A percentile compares a stretch with the other conserved stretches of the same genome.
Evolutionary conservation across 92 coral and sea anemone genomes (phyloP).

Genomic region (Diadumene lineata): DNA sequence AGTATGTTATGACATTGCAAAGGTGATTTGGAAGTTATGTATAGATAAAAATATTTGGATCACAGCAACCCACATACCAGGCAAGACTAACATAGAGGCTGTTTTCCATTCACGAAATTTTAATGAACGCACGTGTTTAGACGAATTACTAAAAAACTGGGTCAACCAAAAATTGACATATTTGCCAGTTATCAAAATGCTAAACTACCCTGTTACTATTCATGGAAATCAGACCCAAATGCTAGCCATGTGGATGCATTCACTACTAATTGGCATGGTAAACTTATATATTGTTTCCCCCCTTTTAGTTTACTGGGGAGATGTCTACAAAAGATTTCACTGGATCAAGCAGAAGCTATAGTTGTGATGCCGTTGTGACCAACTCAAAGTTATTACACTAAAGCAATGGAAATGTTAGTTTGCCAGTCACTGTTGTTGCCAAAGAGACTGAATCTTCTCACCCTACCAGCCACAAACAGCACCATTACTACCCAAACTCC

Average conservation of each 20-base stretch:
- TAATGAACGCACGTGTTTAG: conserved; percentile 40
- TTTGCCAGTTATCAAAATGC: conserved; percentile 42
- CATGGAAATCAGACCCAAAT: conserved; percentile 55
- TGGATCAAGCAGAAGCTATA: conserved; percentile 55
- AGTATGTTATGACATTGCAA: conserved; percentile 39
- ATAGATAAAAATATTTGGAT: conserved; percentile 39
- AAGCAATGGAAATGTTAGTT: conserved; percentile 45
- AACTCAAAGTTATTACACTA: conserved; percentile 55
- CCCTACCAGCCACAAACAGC: conserved; percentile 35
- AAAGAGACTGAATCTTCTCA: conserved; percentile 22
- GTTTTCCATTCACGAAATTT: conserved; percentile 35
- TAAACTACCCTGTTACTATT: conserved; percentile 41
- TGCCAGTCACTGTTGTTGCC: conserved; percentile 28
- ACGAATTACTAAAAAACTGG: too few relatives aligned
- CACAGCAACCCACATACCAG: conserved; percentile 54
- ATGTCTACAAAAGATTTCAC: conserved; percentile 52
- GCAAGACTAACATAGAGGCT: conserved; percentile 39
- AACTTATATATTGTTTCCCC: conserved; percentile 62
- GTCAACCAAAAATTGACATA: conserved; percentile 36
- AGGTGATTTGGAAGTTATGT: conserved; percentile 32
- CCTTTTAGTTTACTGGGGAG: conserved; percentile 43
- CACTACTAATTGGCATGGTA: conserved; percentile 51
- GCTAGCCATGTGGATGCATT: conserved; percentile 62
- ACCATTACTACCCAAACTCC: conserved; percentile 44
- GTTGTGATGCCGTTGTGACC: conserved; percentile 58